These are phyloP conservation scores for Boleophthalmus pectinirostris DNA, from an alignment of 2,113 vertebrate genomes.

Conservation along the genomic window DNA sequence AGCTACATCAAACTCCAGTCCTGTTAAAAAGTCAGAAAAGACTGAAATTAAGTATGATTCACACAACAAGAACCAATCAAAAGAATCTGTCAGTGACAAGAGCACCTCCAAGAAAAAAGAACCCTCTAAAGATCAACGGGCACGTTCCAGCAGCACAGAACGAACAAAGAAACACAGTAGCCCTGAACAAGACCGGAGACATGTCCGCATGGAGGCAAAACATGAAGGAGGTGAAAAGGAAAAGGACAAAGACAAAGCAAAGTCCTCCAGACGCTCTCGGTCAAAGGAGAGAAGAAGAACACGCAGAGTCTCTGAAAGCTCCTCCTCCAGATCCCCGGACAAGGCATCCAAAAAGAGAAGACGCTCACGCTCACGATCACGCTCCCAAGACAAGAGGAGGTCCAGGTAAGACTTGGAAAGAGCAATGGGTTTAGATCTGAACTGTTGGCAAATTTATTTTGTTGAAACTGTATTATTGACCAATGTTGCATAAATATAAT, in stretches of 20 bases:
- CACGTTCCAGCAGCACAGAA: slow-evolving; percentile 73
- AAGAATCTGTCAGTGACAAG: slow-evolving; percentile 33
- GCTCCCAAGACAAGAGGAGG: slow-evolving; percentile 49
- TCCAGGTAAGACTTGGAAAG: slow-evolving; percentile 44
- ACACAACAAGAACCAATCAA: slow-evolving; percentile 34
- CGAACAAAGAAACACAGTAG: slow-evolving; percentile 60
- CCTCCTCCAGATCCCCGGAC: slow-evolving; percentile 70
- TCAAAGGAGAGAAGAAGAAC: slow-evolving; percentile 75
- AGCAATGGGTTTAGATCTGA: too few species aligned
- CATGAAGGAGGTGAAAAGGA: slow-evolving; percentile 22
- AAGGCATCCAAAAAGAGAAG: slow-evolving; percentile 67
- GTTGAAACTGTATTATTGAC: too few species aligned
- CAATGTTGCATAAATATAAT: too few species aligned
- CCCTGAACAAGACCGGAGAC: neutral
- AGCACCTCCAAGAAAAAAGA: slow-evolving; percentile 53
- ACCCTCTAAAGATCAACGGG: slow-evolving; percentile 72
- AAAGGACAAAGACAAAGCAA: slow-evolving; percentile 68
- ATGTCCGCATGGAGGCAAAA: neutral
- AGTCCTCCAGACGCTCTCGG: slow-evolving; percentile 63
- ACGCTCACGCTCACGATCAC: slow-evolving; percentile 37
- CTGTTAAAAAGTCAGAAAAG: slow-evolving; percentile 66
- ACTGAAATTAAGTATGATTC: slow-evolving; percentile 69
- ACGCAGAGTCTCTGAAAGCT: slow-evolving; percentile 76
- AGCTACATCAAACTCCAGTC: slow-evolving; percentile 67
- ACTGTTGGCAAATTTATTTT: too few species aligned